Percentiles rank a stretch among this genome's conserved stretches.
These are phyloP conservation scores for Caenorhabditis auriculariae DNA, from an alignment of 2,888 invertebrate genomes.

Conservation along the genomic window DNA sequence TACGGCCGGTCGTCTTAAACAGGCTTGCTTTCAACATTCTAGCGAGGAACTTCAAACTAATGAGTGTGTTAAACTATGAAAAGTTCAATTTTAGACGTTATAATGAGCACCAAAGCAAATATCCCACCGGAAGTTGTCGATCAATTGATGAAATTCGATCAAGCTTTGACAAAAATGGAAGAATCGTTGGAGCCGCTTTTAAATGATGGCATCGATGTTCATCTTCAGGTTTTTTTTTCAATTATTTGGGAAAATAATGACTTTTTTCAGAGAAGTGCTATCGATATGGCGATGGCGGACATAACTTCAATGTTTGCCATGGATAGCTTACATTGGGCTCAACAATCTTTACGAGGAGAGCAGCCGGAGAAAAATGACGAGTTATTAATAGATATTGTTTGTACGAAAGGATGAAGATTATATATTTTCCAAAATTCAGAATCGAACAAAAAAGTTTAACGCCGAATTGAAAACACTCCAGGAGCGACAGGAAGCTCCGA, in stretches of 20 bases:
- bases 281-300: constrained; percentile 25
- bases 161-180: constrained; percentile 16
- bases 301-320: constrained; percentile 19
- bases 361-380: constrained; percentile 23
- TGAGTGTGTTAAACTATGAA: too few relatives aligned
- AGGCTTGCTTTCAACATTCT: too few relatives aligned
- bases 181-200: constrained; percentile 11
- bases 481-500: constrained; percentile 18
- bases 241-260: too few relatives aligned
- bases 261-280: constrained; percentile 19
- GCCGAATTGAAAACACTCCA: constrained; percentile 25
- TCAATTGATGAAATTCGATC: constrained; percentile 16
- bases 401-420: too few relatives aligned
- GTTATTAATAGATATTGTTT: constrained; percentile 17
- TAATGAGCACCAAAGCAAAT: too few relatives aligned
- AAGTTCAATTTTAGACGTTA: too few relatives aligned
- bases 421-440: too few relatives aligned
- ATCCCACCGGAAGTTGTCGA: constrained; percentile 19
- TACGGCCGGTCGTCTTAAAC: too few relatives aligned
- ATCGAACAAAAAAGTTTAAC: constrained; percentile 14
- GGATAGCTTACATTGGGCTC: constrained; percentile 21
- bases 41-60: too few relatives aligned
- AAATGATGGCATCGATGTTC: constrained; percentile 22
- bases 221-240: constrained; percentile 29
- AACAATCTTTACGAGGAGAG: constrained; percentile 20